Evolutionary conservation across 1,140 invertebrate genomes (phyloP).

Genomic region (Lasioglossum baleicum): DNA sequence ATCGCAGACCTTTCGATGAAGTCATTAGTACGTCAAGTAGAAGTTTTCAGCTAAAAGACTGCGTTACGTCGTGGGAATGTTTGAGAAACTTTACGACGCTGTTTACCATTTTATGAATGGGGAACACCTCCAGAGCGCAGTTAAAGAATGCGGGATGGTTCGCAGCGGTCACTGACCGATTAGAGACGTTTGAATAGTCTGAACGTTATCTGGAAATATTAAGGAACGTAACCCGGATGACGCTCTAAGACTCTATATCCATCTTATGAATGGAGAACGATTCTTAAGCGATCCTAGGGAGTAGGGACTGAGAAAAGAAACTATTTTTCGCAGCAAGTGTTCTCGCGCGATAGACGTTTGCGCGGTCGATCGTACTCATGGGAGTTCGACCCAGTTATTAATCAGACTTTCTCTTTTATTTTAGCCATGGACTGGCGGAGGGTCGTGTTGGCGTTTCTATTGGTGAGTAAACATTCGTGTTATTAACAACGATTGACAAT

Average conservation of each 20-base stretch:
- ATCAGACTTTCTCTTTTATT: constrained; percentile 78
- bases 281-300: too few species aligned
- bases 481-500: too few species aligned
- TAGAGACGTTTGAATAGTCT: background rate
- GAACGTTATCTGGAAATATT: too few species aligned
- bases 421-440: constrained; percentile 77
- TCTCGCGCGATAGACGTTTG: constrained; percentile 47
- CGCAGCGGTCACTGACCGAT: background rate
- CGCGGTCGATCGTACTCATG: constrained; percentile 52
- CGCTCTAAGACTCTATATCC: too few species aligned
- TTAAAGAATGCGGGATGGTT: background rate
- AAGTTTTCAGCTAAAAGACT: too few species aligned
- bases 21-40: too few species aligned
- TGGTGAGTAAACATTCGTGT: constrained; percentile 66
- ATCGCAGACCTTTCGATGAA: too few species aligned
- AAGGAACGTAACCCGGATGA: too few species aligned
- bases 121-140: background rate
- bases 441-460: constrained; percentile 67
- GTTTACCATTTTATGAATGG: background rate
- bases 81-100: background rate
- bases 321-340: constrained; percentile 28
- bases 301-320: background rate
- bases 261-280: too few species aligned
- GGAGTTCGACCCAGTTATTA: constrained; percentile 74
- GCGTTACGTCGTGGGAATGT: too few species aligned